Conservation (phyloP, 2,888 invertebrate genomes). For the Philaethria dido region DNA sequence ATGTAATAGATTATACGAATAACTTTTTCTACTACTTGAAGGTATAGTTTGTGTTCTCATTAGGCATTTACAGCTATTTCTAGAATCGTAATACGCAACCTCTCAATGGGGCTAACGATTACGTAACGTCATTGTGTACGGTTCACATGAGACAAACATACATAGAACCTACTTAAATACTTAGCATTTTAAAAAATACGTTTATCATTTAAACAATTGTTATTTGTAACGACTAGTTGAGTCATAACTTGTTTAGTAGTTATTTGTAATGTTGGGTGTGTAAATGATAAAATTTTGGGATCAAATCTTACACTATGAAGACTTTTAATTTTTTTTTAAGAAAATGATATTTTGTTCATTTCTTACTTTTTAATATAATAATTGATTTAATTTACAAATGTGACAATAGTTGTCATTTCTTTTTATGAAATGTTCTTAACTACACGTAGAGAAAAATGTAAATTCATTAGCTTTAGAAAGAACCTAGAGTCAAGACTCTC, state of each 20-base stretch:
- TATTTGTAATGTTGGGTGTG: background rate
- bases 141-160: conserved; percentile 50
- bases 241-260: background rate
- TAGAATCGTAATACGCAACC: conserved; percentile 49
- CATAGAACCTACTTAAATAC: conserved; percentile 20
- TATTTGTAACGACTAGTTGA: background rate
- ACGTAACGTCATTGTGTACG: conserved; percentile 53
- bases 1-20: too few relatives aligned
- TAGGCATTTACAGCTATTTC: conserved; percentile 38
- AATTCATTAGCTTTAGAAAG: too few relatives aligned
- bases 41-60: conserved; percentile 1
- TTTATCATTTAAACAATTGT: background rate
- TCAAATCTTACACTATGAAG: too few relatives aligned
- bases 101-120: conserved; percentile 51
- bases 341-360: too few relatives aligned
- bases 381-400: background rate
- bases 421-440: background rate
- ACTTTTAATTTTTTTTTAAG: too few relatives aligned
- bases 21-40: background rate
- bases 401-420: background rate
- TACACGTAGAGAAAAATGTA: too few relatives aligned
- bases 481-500: too few relatives aligned
- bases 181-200: background rate
- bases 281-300: too few relatives aligned
- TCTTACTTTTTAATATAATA: background rate